Conservation (phyloP, 2,888 invertebrate species). For the Melipona beecheii region DNA sequence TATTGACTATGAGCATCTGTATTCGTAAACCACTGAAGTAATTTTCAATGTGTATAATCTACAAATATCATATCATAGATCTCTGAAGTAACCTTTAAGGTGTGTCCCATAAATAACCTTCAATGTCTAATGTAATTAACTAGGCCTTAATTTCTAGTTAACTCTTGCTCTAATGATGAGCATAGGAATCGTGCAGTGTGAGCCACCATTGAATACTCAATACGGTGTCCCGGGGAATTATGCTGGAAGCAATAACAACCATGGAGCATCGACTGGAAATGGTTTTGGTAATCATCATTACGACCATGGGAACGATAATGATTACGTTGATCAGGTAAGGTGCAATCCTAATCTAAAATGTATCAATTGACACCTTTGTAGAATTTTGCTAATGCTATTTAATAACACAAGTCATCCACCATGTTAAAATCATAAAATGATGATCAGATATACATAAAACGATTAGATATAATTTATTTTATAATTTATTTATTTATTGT, state of each 20-base stretch:
- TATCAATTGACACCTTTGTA: not conserved
- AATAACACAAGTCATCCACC: not conserved
- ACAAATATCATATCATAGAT: not conserved
- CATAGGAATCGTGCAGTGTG: constrained; percentile 73
- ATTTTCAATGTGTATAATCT: not conserved
- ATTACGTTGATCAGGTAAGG: constrained; percentile 82
- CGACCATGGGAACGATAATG: constrained; percentile 67
- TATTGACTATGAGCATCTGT: not conserved
- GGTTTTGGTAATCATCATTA: constrained; percentile 69
- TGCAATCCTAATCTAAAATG: not conserved
- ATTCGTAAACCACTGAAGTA: not conserved
- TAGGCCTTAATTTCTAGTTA: constrained; percentile 39
- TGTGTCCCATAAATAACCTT: not conserved
- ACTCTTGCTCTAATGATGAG: constrained; percentile 71
- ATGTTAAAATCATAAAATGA: not conserved
- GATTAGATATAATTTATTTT: constrained; percentile 14
- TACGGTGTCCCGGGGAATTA: constrained; percentile 82
- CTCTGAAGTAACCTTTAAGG: not conserved
- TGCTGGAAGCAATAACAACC: constrained; percentile 61
- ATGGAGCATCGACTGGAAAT: constrained; percentile 37
- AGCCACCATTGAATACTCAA: constrained; percentile 78
- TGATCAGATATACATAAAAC: not conserved
- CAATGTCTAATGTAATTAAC: not conserved
- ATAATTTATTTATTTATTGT: constrained; percentile 25
- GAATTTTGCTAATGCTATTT: not conserved